These are phyloP conservation scores for Psephotus haematonotus DNA, from an alignment of 2,113 vertebrate genomes.

Conservation along the genomic window DNA sequence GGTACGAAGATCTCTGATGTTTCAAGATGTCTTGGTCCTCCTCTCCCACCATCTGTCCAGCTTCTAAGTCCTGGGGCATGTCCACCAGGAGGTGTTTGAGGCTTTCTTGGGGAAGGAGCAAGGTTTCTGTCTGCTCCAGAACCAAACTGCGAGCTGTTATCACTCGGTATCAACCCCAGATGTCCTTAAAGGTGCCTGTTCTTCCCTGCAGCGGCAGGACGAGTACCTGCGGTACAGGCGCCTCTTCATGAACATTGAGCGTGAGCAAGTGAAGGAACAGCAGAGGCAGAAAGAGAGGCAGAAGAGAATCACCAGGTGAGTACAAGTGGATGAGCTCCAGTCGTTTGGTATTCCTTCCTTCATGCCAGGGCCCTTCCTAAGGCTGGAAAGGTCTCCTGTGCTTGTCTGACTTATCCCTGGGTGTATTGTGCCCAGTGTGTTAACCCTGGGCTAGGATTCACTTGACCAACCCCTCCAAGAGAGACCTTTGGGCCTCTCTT, in stretches of 20 bases:
- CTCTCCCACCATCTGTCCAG: not conserved
- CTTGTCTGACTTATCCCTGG: not conserved
- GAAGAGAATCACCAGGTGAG: conserved; percentile 78
- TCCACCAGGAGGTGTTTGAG: rapidly evolving
- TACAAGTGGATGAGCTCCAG: rapidly evolving
- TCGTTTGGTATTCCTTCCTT: not conserved
- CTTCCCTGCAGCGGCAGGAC: conserved; percentile 74
- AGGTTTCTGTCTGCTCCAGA: not conserved
- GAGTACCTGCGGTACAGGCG: conserved; percentile 83
- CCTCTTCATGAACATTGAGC: conserved; percentile 84
- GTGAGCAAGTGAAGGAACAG: conserved; percentile 85
- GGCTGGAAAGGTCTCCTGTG: not conserved
- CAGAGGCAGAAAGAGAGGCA: conserved; percentile 78
- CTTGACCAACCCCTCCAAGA: rapidly evolving
- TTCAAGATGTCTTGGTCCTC: rapidly evolving
- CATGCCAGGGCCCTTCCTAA: not conserved
- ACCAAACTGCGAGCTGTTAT: not conserved
- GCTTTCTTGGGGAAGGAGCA: rapidly evolving
- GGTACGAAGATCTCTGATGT: not conserved
- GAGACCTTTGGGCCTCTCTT: not conserved
- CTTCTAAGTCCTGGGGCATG: rapidly evolving
- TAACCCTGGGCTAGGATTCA: not conserved
- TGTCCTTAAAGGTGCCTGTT: not conserved
- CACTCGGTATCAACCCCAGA: rapidly evolving
- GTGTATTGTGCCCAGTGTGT: not conserved